These are phyloP conservation scores for Drosophila pandora DNA, from an alignment of 1,140 invertebrate species.

Conservation along the genomic window DNA sequence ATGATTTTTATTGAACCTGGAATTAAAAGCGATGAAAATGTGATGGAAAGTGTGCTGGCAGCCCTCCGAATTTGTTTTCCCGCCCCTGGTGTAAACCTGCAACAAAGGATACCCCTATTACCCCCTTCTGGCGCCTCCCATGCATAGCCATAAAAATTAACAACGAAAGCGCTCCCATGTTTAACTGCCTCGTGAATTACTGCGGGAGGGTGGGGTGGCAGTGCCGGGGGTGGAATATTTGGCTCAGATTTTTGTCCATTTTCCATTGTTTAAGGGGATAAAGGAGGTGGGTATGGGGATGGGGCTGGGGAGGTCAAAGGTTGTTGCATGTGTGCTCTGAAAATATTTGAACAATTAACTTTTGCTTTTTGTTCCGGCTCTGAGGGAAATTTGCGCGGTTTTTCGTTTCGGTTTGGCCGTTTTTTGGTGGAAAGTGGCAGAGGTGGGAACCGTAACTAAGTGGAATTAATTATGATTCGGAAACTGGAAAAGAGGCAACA, in stretches of 20 bases:
- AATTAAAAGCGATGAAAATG: constrained; percentile 32
- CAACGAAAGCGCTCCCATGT: constrained; percentile 36
- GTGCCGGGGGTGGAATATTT: not conserved
- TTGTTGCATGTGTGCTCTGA: constrained; percentile 46
- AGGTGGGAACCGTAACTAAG: constrained; percentile 12
- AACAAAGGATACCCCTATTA: constrained; percentile 14
- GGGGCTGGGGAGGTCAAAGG: constrained; percentile 17
- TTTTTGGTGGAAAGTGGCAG: constrained; percentile 20
- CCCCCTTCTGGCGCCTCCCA: not conserved
- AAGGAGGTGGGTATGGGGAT: not conserved
- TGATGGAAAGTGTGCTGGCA: constrained; percentile 18
- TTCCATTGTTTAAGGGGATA: constrained; percentile 7
- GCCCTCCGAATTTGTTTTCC: constrained; percentile 6
- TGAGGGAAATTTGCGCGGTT: constrained; percentile 41
- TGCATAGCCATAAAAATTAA: constrained; percentile 27
- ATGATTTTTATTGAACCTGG: constrained; percentile 43
- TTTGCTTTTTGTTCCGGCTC: constrained; percentile 41
- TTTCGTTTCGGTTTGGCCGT: constrained; percentile 26
- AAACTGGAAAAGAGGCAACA: not conserved
- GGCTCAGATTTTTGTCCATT: constrained; percentile 9
- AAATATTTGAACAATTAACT: constrained; percentile 67
- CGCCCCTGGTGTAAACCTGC: constrained; percentile 11
- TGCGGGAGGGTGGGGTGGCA: not conserved
- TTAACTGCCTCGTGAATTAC: constrained; percentile 46
- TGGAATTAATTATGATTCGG: constrained; percentile 53